These are phyloP conservation scores for Tinea trinotella DNA, from an alignment of 2,888 invertebrate species.

Conservation along the genomic window DNA sequence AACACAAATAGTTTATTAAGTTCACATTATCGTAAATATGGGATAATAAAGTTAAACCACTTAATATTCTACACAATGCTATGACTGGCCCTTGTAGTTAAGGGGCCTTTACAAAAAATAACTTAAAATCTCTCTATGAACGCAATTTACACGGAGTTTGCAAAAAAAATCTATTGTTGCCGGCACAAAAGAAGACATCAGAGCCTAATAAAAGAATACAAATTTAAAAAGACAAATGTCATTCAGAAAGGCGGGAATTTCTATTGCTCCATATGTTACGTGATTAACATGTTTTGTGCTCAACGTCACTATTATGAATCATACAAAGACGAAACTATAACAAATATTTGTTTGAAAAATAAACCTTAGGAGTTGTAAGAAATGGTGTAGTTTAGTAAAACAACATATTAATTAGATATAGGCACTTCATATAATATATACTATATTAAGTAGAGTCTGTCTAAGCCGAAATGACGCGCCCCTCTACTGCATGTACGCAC, in stretches of 20 bases:
- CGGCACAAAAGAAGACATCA: constrained; percentile 67
- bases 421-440: too few species aligned
- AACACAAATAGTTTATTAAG: neutral
- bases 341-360: too few species aligned
- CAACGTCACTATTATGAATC: too few species aligned
- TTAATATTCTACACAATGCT: constrained; percentile 52
- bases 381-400: too few species aligned
- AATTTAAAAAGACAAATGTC: constrained; percentile 45
- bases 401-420: too few species aligned
- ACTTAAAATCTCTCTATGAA: constrained; percentile 37
- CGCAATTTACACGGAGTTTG: constrained; percentile 52
- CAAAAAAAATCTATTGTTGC: constrained; percentile 58
- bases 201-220: constrained; percentile 42
- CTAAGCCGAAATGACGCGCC: too few species aligned
- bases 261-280: constrained; percentile 61
- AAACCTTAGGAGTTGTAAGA: too few species aligned
- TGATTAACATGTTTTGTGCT: constrained; percentile 58
- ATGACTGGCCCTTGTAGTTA: constrained; percentile 46
- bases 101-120: constrained; percentile 45
- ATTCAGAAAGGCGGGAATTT: constrained; percentile 42
- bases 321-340: too few species aligned
- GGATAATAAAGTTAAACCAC: constrained; percentile 48
- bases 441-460: too few species aligned
- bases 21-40: constrained; percentile 5
- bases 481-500: too few species aligned